These are phyloP conservation scores for Chiroxiphia lanceolata DNA, from an alignment of 2,797 vertebrate species.

Conservation along the genomic window DNA sequence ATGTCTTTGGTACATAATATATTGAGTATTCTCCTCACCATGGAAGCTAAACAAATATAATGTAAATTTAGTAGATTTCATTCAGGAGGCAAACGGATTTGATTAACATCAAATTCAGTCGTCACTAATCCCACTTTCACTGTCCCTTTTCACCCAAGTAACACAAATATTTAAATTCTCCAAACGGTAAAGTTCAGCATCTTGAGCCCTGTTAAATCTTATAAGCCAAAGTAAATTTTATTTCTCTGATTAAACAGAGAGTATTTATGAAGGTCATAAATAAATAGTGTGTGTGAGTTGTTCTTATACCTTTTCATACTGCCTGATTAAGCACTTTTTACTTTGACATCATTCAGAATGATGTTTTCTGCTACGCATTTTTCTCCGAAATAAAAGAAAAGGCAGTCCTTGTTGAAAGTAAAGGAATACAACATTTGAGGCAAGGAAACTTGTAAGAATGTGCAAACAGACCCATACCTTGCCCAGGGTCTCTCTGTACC, in stretches of 20 bases:
- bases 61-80: conserved; percentile 4
- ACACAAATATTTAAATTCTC: conserved; percentile 46
- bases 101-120: not conserved
- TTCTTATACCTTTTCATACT: not conserved
- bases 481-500: not conserved
- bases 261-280: conserved; percentile 35
- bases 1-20: not conserved
- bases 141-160: not conserved
- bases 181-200: conserved; percentile 36
- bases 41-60: conserved; percentile 7
- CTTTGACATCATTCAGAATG: not conserved
- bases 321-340: conserved; percentile 17
- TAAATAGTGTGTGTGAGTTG: not conserved
- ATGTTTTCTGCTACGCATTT: not conserved
- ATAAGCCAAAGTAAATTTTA: conserved; percentile 39
- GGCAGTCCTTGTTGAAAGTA: not conserved
- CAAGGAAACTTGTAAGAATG: not conserved
- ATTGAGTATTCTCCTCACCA: not conserved
- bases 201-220: conserved; percentile 27
- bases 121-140: not conserved
- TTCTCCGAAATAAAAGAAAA: not conserved
- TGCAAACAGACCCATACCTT: not conserved
- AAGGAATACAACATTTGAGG: not conserved
- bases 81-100: conserved; percentile 2
- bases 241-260: conserved; percentile 45